Evolutionary conservation across 2,113 vertebrate genomes (phyloP), one percentile per base, ranked within the genome.

Genomic region (Trogon surrucura): DNA sequence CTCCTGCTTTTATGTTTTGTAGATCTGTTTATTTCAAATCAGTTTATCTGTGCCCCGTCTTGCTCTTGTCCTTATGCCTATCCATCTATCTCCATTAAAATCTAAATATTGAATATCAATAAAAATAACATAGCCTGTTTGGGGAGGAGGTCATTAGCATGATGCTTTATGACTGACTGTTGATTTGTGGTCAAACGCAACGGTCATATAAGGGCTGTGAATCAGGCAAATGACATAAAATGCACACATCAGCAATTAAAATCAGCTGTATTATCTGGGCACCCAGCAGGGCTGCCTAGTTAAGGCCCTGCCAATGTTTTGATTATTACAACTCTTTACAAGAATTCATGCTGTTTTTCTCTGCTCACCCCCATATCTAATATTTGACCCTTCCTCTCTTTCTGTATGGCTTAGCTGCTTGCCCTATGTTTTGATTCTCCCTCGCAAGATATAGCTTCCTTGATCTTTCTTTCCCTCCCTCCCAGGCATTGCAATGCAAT

Each of bases 231-330:
- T 17, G 69, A 69, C 94, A 86, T 30, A 77, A 86, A 75, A 95
- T 18, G 84, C 80, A 89, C 69, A 79, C 93, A 65, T 41, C 74
- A 94, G 91, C 96, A 95, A 96, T 97, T 96, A 97, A 95, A 95
- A 93, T 87, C 95, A 84, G 29, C 87, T 45, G 69, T 72, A 56
- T 66, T 73, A 85, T 58, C 27, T 71, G 93, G 96, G 85, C 80
- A 71, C 85, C 92, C 95, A 80, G 96, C 48, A 60, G 93, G 13
- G 94, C 93, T 95, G 90, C 84, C 91, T 91, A 78, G 91, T 96
- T 94, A 93, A 93, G 83, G 84, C 94, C 91, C 91, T 84, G 81
- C 83, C 95, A 54, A 54, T 66, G 93, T 95, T 88, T 94, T 95
- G 77, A 65, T 97, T 88, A 92, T 83, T 81, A 95, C 34, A 85